A percentile compares a stretch with the other conserved stretches of the same genome.
Conservation (phyloP, 2,888 invertebrate genomes). For the Bombyx huttoni region DNA sequence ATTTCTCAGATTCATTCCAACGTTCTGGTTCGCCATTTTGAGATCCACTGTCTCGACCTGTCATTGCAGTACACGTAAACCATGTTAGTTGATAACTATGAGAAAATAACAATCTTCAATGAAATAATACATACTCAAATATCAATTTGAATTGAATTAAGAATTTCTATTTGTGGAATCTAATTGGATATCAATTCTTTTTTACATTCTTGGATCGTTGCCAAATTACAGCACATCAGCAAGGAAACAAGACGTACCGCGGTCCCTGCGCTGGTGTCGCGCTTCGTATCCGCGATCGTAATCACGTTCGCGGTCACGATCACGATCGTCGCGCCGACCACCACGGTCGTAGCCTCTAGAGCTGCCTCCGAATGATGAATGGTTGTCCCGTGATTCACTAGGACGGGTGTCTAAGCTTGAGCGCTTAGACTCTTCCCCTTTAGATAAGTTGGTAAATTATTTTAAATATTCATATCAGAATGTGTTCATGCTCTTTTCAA, state of each 20-base stretch:
- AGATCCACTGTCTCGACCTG: conserved; percentile 62
- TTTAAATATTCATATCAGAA: no score
- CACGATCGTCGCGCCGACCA: conserved; percentile 69
- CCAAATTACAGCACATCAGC: no score
- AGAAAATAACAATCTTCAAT: no score
- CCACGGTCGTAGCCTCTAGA: conserved; percentile 64
- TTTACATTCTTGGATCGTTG: no score
- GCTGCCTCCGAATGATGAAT: conserved; percentile 63
- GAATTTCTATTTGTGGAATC: no score
- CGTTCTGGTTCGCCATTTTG: conserved; percentile 68
- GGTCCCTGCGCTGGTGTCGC: conserved; percentile 68
- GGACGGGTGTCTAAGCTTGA: conserved; percentile 61
- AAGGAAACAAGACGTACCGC: conserved; percentile 32
- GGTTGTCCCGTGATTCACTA: conserved; percentile 51
- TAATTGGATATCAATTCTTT: no score
- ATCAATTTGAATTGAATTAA: no score
- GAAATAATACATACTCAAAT: background rate
- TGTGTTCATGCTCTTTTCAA: no score
- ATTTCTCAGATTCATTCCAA: conserved; percentile 44
- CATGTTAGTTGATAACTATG: no score
- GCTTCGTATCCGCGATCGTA: conserved; percentile 72
- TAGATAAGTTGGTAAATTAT: conserved; percentile 12
- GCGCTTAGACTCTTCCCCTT: conserved; percentile 68
- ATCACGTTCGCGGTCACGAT: conserved; percentile 70
- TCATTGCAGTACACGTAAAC: no score